These are phyloP conservation scores for Brachionus plicatilis DNA, from an alignment of 1,140 invertebrate species.

Conservation along the genomic window DNA sequence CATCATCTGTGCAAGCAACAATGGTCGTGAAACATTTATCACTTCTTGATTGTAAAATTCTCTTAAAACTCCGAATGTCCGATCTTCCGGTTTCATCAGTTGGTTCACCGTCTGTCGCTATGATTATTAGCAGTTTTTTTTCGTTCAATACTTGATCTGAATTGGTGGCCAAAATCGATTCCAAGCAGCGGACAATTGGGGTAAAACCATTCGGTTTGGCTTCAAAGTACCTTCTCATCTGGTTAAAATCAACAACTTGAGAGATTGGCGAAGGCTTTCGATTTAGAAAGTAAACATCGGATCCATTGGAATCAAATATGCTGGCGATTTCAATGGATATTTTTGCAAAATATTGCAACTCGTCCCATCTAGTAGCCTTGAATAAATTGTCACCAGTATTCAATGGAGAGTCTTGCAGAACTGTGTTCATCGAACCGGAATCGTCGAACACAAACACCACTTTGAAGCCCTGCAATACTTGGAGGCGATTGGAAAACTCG, in stretches of 20 bases:
- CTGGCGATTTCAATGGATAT: slow-evolving; percentile 32
- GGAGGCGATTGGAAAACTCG: slow-evolving; percentile 2
- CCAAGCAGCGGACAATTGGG: background rate
- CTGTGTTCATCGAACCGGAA: slow-evolving; percentile 30
- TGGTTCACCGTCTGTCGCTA: slow-evolving; percentile 36
- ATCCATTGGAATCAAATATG: slow-evolving; percentile 24
- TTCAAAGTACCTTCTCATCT: background rate
- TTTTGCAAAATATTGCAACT: slow-evolving; percentile 12
- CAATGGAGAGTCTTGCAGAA: slow-evolving; percentile 22
- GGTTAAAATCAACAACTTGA: background rate
- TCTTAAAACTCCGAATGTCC: background rate
- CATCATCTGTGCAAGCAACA: slow-evolving; percentile 36
- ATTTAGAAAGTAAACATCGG: slow-evolving; percentile 30
- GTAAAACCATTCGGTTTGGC: slow-evolving; percentile 10
- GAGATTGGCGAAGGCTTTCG: background rate
- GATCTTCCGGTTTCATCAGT: slow-evolving; percentile 15
- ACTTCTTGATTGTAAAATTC: slow-evolving; percentile 3
- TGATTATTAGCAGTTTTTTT: slow-evolving; percentile 33
- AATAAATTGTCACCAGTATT: slow-evolving; percentile 16
- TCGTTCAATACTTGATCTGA: background rate
- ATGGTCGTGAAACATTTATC: slow-evolving; percentile 6
- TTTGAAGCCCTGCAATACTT: slow-evolving; percentile 24
- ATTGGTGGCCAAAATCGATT: slow-evolving; percentile 23
- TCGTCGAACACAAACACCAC: slow-evolving; percentile 36
- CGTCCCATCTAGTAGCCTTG: slow-evolving; percentile 24